phyloP scores from a whole-genome alignment of 92 coral and sea anemone genomes.

The Pocillopora meandrina region DNA sequence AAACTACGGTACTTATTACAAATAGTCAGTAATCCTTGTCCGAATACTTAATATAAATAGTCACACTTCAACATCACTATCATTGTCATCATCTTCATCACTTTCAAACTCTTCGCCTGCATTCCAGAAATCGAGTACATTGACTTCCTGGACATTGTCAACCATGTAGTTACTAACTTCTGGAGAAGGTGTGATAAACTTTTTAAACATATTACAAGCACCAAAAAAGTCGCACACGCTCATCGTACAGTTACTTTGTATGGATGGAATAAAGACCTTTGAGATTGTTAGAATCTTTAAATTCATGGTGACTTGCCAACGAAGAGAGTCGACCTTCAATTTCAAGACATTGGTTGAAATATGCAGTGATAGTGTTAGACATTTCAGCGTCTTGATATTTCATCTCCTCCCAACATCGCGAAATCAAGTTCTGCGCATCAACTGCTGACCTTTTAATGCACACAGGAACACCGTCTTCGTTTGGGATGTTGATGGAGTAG shows the following conservation, averaged over 20 bases:
- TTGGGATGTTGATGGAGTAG: conserved; percentile 29
- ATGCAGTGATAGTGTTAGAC: conserved; percentile 16
- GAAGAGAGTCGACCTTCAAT: conserved; percentile 9
- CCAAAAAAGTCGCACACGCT: conserved; percentile 14
- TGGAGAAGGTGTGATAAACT: conserved; percentile 1
- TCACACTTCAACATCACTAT: conserved; percentile 8
- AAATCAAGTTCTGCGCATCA: conserved; percentile 46
- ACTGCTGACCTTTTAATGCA: conserved; percentile 54
- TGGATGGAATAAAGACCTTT: neutral
- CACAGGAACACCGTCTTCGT: conserved; percentile 30
- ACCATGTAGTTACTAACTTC: neutral
- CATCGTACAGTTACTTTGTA: neutral
- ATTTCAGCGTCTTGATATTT: conserved; percentile 48
- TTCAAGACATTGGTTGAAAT: conserved; percentile 2
- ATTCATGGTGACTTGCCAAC: neutral
- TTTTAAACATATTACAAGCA: conserved; percentile 16
- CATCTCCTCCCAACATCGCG: conserved; percentile 58
- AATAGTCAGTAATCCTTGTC: neutral
- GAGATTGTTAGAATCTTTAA: neutral
- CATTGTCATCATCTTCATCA: conserved; percentile 14
- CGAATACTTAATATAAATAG: neutral
- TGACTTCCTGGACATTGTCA: neutral
- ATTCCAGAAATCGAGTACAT: neutral
- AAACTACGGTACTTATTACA: neutral
- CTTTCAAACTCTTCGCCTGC: conserved; percentile 8